Evolutionary conservation across 1,140 invertebrate species (phyloP), one percentile per base, ranked within the genome.

Genomic region (Nasonia vitripennis): DNA sequence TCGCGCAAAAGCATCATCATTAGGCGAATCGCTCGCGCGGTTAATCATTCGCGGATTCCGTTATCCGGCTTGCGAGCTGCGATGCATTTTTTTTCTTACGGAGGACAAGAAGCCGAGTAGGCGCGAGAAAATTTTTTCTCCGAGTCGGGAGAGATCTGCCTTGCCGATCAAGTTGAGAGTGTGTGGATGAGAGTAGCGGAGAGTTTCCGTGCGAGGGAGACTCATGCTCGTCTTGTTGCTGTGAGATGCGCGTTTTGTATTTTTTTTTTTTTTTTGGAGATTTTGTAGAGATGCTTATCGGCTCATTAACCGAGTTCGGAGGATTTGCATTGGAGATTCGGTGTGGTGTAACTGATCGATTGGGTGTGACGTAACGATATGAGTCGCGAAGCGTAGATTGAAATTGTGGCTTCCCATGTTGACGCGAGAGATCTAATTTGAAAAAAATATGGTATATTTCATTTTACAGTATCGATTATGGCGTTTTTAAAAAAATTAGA

Each of bases 141-240:
- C 17, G 4, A 20, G 6, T 62, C 20, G 27, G 48, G 55, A 91
- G 90, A 81, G 78, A 88, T 73, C 90, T 88, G 78, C 81, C 73
- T 90, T 91, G 89, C 89, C 91, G 89, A 84, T 89, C 75, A 86
- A 86, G 87, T 81, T 77, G 37, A 9, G 73, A 1, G 55, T 71
- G 86, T 14, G n/a, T 78, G 37, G 68, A 45, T 1, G 74, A 45
- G 37, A 77, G 79, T n/a, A 31, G 37, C 20, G 70, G 73, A 78
- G 88, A 90, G 89, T 91, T 91, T 86, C 86, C 78, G 14, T 83
- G 87, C 87, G 83, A 86, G 83, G 90, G 90, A 91, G 91, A 90
- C 90, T 91, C 88, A 79, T 90, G 2, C 88, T 88, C 78, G 48
- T 31, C 45, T 37, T 9, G 78, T 51, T 67, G 27, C 10, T 1